Percentiles rank a stretch among this genome's conserved stretches.
Conservation (phyloP, 2,888 invertebrate genomes). For the Notocelia uddmanniana region DNA sequence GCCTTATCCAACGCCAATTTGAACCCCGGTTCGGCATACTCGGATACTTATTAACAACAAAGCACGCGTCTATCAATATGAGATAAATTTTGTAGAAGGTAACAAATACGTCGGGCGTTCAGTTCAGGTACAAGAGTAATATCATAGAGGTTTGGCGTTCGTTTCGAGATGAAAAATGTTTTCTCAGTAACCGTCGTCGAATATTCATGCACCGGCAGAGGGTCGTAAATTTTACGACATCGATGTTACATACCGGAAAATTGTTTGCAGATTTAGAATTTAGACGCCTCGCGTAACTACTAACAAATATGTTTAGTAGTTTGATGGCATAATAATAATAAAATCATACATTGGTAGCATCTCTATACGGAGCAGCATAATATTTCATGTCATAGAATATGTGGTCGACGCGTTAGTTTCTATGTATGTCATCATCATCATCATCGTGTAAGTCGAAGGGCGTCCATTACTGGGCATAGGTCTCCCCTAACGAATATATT, state of each 20-base stretch:
- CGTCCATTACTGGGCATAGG: no score
- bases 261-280: conserved; percentile 59
- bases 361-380: neutral
- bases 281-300: conserved; percentile 34
- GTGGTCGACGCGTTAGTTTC: neutral
- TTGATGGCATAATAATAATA: conserved; percentile 26
- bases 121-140: conserved; percentile 72
- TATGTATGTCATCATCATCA: no score
- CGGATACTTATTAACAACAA: conserved; percentile 66
- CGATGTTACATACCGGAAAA: conserved; percentile 61
- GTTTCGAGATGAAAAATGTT: conserved; percentile 72
- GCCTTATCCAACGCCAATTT: conserved; percentile 64
- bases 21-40: conserved; percentile 55
- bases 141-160: conserved; percentile 65
- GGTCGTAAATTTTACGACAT: conserved; percentile 71
- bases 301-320: conserved; percentile 32
- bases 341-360: neutral
- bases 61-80: conserved; percentile 69
- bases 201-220: conserved; percentile 70
- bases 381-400: neutral
- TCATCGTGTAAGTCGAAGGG: no score
- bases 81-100: conserved; percentile 68
- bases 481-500: no score
- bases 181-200: conserved; percentile 66
- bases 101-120: conserved; percentile 73